Percentiles rank a stretch among this genome's conserved stretches.
Conservation (phyloP, 2,113 vertebrate species). For the Gnathonemus echidnorhynchus region DNA sequence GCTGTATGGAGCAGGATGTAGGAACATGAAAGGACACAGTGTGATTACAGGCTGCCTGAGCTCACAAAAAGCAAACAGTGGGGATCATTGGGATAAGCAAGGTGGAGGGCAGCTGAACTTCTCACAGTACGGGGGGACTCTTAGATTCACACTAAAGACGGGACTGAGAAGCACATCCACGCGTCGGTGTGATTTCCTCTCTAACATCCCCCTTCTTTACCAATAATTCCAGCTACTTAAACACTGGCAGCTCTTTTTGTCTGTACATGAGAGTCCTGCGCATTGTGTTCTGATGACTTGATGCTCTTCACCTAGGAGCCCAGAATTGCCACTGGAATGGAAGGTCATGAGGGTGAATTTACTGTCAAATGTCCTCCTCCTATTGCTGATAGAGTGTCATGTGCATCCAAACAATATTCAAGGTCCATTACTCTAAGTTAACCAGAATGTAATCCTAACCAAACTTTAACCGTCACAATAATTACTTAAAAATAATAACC, state of each 20-base stretch:
- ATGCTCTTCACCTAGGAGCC: not conserved
- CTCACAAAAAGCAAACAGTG: not conserved
- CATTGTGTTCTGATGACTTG: not conserved
- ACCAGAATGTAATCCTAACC: not conserved
- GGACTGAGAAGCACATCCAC: not conserved
- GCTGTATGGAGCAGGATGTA: not conserved
- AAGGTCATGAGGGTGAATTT: not conserved
- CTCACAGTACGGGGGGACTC: not conserved
- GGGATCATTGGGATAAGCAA: not conserved
- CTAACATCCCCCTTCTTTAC: not conserved
- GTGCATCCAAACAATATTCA: not conserved
- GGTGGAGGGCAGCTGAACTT: not conserved
- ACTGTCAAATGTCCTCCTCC: not conserved
- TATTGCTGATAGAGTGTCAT: not conserved
- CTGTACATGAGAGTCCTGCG: not conserved
- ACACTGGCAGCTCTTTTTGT: not conserved
- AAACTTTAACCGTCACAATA: not conserved
- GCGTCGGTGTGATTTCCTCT: not conserved
- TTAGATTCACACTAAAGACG: not conserved
- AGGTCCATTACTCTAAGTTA: not conserved
- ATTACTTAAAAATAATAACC: not conserved
- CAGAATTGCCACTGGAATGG: not conserved
- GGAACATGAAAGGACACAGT: not conserved
- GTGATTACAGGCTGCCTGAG: not conserved
- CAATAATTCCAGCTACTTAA: not conserved